phyloP scores from a whole-genome alignment of 2,888 invertebrate species.

The Suillia variegata region DNA sequence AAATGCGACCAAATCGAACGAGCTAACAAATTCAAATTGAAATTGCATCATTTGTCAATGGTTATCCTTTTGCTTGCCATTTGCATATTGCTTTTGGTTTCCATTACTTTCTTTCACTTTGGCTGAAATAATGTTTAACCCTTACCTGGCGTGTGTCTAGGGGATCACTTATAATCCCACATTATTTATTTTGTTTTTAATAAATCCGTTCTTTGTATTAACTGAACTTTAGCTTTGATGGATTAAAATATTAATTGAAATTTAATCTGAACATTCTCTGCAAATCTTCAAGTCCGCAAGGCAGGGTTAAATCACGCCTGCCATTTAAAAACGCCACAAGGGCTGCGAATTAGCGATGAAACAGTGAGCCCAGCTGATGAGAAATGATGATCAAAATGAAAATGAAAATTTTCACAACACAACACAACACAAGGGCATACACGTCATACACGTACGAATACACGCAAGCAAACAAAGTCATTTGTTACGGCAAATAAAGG shows the following conservation, averaged over 20 bases:
- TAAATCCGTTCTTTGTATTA: too few species aligned
- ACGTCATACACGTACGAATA: background rate
- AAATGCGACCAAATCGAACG: too few species aligned
- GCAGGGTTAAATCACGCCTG: constrained; percentile 4
- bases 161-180: too few species aligned
- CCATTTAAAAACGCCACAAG: constrained; percentile 12
- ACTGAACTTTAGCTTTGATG: too few species aligned
- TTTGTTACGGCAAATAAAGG: constrained; percentile 19
- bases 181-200: too few species aligned
- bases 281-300: too few species aligned
- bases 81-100: too few species aligned
- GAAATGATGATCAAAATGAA: constrained; percentile 16
- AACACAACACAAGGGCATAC: constrained; percentile 1
- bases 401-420: background rate
- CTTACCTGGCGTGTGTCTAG: too few species aligned
- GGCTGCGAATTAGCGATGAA: constrained; percentile 6
- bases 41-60: constrained; percentile 27
- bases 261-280: too few species aligned
- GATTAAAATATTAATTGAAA: too few species aligned
- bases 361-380: background rate
- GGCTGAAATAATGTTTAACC: too few species aligned
- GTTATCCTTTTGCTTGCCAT: constrained; percentile 10
- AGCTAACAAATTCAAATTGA: constrained; percentile 19
- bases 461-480: constrained; percentile 10
- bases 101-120: too few species aligned